phyloP scores from a whole-genome alignment of 2,888 invertebrate genomes.

The Julus scandinavius region DNA sequence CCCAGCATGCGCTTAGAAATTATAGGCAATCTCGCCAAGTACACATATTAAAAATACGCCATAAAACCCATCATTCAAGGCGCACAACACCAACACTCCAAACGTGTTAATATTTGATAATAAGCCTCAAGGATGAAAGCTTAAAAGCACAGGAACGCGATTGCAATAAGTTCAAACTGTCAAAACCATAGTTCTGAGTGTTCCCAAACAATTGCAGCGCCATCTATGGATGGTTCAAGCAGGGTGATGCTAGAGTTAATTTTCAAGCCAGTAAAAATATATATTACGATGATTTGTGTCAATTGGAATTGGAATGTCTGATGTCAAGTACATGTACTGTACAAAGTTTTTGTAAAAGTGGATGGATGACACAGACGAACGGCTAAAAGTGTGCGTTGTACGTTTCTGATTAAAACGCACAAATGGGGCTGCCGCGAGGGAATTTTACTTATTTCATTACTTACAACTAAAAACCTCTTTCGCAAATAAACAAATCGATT shows the following conservation, averaged over 20 bases:
- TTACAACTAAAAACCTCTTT: not conserved
- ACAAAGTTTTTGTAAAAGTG: not conserved
- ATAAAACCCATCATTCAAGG: conserved; percentile 17
- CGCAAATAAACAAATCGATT: conserved; percentile 21
- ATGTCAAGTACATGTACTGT: not conserved
- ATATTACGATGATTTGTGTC: not conserved
- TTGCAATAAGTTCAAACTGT: too few species aligned
- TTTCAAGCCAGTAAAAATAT: too few species aligned
- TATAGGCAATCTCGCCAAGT: not conserved
- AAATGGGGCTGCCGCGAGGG: not conserved
- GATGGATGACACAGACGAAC: not conserved
- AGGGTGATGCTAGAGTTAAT: too few species aligned
- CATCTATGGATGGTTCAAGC: too few species aligned
- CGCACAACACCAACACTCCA: not conserved
- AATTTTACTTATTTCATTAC: conserved; percentile 27
- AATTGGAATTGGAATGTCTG: not conserved
- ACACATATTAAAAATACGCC: conserved; percentile 30
- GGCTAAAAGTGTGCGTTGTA: not conserved
- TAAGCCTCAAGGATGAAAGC: not conserved
- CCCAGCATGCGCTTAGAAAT: not conserved
- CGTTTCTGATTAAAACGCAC: not conserved
- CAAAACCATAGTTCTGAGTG: too few species aligned
- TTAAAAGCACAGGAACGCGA: not conserved
- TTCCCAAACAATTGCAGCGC: too few species aligned
- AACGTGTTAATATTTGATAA: conserved; percentile 10